Conservation (phyloP, 2,888 invertebrate species). For the Plutella xylostella region DNA sequence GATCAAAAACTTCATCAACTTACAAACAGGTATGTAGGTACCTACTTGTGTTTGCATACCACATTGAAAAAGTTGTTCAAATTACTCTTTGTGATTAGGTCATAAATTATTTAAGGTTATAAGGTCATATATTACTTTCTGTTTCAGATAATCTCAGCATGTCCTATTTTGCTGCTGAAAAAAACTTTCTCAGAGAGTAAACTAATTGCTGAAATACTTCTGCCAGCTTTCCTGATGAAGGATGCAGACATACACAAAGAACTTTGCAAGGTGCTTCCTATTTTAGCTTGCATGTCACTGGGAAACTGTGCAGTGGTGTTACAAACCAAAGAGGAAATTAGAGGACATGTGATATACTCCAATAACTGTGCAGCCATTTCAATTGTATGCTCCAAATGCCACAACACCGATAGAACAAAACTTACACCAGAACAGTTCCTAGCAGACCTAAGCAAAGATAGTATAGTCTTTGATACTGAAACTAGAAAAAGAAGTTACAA, state of each 20-base stretch:
- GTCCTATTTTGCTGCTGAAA: constrained; percentile 40
- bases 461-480: constrained; percentile 28
- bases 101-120: too few relatives aligned
- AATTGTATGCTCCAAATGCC: constrained; percentile 44
- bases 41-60: too few relatives aligned
- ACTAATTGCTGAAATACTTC: constrained; percentile 47
- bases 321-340: constrained; percentile 17
- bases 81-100: too few relatives aligned
- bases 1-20: neutral
- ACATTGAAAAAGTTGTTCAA: too few relatives aligned
- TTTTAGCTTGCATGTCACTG: constrained; percentile 44
- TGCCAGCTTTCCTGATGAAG: constrained; percentile 49
- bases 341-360: constrained; percentile 34
- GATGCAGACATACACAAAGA: constrained; percentile 33
- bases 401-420: constrained; percentile 21
- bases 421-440: constrained; percentile 19
- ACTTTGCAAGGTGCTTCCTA: constrained; percentile 32
- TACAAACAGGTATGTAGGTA: neutral
- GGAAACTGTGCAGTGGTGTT: constrained; percentile 31
- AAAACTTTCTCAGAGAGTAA: constrained; percentile 44
- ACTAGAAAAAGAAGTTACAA: constrained; percentile 26
- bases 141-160: constrained; percentile 45
- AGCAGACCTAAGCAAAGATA: constrained; percentile 21
- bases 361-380: constrained; percentile 29
- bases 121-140: constrained; percentile 10